A percentile compares a stretch with the other conserved stretches of the same genome.
phyloP scores from a whole-genome alignment of 1,140 invertebrate genomes.

The Maconellicoccus hirsutus region DNA sequence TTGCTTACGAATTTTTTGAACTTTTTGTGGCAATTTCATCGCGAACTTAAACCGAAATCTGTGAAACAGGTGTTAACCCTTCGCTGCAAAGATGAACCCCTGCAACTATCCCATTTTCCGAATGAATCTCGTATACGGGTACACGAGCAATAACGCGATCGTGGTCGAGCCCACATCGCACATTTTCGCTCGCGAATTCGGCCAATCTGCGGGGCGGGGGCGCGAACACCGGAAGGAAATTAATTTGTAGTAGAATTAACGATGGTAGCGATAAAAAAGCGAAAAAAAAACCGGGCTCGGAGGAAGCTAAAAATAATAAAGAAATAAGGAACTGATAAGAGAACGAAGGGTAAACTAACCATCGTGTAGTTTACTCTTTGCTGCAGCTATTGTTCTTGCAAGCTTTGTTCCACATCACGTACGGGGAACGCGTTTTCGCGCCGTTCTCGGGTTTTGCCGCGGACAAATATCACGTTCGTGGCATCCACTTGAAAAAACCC shows the following conservation, averaged over 20 bases:
- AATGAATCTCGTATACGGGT: too few relatives aligned
- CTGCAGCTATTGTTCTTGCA: constrained; percentile 18
- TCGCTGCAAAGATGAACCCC: too few relatives aligned
- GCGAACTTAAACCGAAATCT: too few relatives aligned
- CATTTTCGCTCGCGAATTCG: too few relatives aligned
- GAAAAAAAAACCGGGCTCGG: background rate
- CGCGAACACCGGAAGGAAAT: background rate
- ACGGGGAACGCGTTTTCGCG: constrained; percentile 11
- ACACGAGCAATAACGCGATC: too few relatives aligned
- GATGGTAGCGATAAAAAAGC: background rate
- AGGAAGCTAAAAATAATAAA: constrained; percentile 17
- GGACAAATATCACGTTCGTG: constrained; percentile 19
- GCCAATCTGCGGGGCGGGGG: too few relatives aligned
- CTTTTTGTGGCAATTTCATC: too few relatives aligned
- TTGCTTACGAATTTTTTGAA: too few relatives aligned
- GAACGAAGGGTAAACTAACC: constrained; percentile 18
- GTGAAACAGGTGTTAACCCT: too few relatives aligned
- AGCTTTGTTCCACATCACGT: constrained; percentile 19
- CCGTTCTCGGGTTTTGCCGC: constrained; percentile 11
- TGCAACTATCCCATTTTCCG: too few relatives aligned
- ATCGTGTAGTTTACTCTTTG: constrained; percentile 14
- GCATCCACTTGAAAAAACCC: constrained; percentile 15
- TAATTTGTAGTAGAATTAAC: background rate
- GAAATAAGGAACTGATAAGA: constrained; percentile 22
- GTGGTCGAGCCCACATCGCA: too few relatives aligned